Conservation (phyloP, 1,140 invertebrate genomes). For the Phortica variegata region DNA sequence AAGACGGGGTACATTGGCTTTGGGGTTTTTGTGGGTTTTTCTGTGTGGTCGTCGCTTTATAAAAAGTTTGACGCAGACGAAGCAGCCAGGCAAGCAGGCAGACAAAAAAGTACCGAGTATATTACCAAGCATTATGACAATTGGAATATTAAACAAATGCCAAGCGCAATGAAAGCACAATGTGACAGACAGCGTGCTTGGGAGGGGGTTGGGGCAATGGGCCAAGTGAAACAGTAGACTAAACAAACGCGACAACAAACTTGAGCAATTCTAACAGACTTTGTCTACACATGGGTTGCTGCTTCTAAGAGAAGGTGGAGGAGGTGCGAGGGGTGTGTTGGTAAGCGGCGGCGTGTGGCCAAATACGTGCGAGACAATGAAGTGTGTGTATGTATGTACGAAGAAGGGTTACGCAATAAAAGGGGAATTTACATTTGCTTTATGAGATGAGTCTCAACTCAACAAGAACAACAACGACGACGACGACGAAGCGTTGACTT, state of each 20-base stretch:
- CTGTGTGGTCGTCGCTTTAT: constrained; percentile 6
- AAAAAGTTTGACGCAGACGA: not conserved
- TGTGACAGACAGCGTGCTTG: constrained; percentile 6
- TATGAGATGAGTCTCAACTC: constrained; percentile 49
- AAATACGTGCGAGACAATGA: too few relatives aligned
- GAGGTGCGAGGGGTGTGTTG: too few relatives aligned
- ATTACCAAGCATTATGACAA: constrained; percentile 25
- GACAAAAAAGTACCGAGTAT: not conserved
- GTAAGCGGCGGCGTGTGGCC: too few relatives aligned
- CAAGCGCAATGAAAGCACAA: not conserved
- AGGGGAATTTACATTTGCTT: constrained; percentile 51
- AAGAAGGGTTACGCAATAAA: constrained; percentile 39
- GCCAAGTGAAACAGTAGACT: too few relatives aligned
- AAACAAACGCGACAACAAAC: too few relatives aligned
- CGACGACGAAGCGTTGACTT: constrained; percentile 37
- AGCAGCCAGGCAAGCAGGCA: not conserved
- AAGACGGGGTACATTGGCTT: constrained; percentile 21
- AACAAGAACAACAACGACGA: constrained; percentile 51
- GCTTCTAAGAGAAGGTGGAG: too few relatives aligned
- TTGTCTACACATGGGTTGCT: too few relatives aligned
- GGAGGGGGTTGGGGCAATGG: too few relatives aligned
- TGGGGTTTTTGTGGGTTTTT: constrained; percentile 1
- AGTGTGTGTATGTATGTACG: too few relatives aligned
- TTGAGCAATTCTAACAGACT: too few relatives aligned
- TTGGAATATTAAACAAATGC: constrained; percentile 7